Base-by-base conservation (phyloP, 2,113 vertebrate species). In the Limanda limanda region DNA sequence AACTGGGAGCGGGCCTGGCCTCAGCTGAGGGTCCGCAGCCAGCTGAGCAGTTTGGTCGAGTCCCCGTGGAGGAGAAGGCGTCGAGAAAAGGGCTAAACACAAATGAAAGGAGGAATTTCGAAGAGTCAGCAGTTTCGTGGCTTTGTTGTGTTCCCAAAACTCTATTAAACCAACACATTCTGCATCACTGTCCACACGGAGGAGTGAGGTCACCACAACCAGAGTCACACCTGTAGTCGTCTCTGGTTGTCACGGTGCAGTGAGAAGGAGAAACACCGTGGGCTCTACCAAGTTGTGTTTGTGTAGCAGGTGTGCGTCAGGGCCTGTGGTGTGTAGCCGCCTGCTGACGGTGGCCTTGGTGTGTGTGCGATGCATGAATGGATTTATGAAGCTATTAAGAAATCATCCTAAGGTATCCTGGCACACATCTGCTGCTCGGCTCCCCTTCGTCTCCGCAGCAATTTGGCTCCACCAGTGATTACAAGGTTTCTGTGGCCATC, bases 361-460 rank as follows among this genome's bases (percentile, higher is more conserved):
- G 64, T 79, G 84, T 75, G 31, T 65, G 79, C 61, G 79, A 84
- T 85, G 88, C 88, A 87, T 79, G 86, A 91, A 86, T 76, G 83
- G 81, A 92, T 93, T 90, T 82, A 92, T 92, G 75, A 91, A 80
- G 86, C 85, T 81, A 87, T 93, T 91, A 92, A 87, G 84, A 90
- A 91, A 87, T 89, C 68, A 81, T 90, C 79, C 83, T 84, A 69
- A 89, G 82, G 90, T 87, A 71, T 89, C 80, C 74, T 87, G 90
- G 78, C 80, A 78, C 88, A 88, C 90, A 92, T 86, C 89, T 89
- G 86, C 87, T 88, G 81, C 84, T 87, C 73, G 27, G 77, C 71
- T 73, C 74, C 67, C 65, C 84, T 70, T 81, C 84, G 31, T 81
- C 86, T 88, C 71, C 68, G 55, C 79, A 79, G 86, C 78, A 86